Percentiles rank a stretch among this genome's conserved stretches.
phyloP scores from a whole-genome alignment of 2,113 vertebrate species.

The Picathartes gymnocephalus region DNA sequence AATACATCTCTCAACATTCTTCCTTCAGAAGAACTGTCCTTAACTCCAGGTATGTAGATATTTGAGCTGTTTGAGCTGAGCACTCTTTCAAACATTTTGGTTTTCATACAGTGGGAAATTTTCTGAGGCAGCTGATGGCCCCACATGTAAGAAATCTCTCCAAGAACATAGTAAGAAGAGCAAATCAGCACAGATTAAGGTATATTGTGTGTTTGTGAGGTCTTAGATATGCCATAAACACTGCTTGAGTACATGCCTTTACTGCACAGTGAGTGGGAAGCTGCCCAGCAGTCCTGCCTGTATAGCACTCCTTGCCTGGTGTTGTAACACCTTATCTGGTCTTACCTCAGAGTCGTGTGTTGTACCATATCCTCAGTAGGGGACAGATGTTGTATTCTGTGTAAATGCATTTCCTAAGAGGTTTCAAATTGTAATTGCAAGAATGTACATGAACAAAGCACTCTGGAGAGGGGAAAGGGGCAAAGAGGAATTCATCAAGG shows the following conservation, averaged over 20 bases:
- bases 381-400: not conserved
- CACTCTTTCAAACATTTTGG: not conserved
- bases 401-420: not conserved
- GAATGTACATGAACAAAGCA: not conserved
- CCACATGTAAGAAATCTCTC: rapidly evolving
- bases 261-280: not conserved
- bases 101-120: not conserved
- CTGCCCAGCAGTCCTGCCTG: not conserved
- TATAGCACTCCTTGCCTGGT: not conserved
- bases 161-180: not conserved
- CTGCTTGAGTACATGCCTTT: not conserved
- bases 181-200: not conserved
- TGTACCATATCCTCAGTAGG: not conserved
- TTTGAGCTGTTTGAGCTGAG: not conserved
- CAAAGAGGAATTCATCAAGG: not conserved
- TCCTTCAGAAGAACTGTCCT: not conserved
- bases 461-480: not conserved
- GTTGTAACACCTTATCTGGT: not conserved
- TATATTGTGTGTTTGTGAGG: not conserved
- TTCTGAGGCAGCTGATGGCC: not conserved
- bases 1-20: not conserved
- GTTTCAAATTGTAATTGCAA: not conserved
- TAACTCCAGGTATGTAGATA: not conserved
- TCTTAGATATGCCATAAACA: not conserved
- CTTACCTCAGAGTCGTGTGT: rapidly evolving